A percentile compares a stretch with the other conserved stretches of the same genome.
Evolutionary conservation across 2,113 vertebrate genomes (phyloP).

Genomic region (Petrocephalus microphthalmus): DNA sequence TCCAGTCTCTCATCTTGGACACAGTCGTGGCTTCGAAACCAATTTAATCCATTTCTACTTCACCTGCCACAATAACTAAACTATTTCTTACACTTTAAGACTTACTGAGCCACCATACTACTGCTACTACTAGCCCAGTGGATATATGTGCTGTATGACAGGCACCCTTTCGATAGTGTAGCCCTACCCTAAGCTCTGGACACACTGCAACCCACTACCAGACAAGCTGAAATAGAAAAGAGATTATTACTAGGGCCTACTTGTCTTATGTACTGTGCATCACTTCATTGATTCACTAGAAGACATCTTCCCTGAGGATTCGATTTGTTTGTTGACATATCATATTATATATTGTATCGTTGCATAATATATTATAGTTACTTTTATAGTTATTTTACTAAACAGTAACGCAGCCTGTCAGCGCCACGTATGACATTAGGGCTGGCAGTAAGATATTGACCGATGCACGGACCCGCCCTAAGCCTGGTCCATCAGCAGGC

Average conservation of each 20-base stretch:
- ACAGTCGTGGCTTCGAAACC: too few species aligned
- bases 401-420: neutral
- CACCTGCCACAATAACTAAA: too few species aligned
- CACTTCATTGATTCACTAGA: neutral
- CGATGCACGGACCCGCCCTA: neutral
- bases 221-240: neutral
- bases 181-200: neutral
- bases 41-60: too few species aligned
- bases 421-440: neutral
- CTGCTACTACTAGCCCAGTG: neutral
- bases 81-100: too few species aligned
- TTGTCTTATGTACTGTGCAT: neutral
- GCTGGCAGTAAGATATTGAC: neutral
- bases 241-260: neutral
- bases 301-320: neutral
- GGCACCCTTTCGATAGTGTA: neutral
- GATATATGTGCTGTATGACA: neutral
- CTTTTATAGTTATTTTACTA: neutral
- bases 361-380: too few species aligned
- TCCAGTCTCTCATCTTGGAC: too few species aligned
- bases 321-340: neutral
- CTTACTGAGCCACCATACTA: too few species aligned
- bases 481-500: neutral
- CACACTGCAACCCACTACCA: neutral
- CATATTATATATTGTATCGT: neutral